Evolutionary conservation across 1,140 invertebrate genomes (phyloP).

Genomic region (Papilio machaon): DNA sequence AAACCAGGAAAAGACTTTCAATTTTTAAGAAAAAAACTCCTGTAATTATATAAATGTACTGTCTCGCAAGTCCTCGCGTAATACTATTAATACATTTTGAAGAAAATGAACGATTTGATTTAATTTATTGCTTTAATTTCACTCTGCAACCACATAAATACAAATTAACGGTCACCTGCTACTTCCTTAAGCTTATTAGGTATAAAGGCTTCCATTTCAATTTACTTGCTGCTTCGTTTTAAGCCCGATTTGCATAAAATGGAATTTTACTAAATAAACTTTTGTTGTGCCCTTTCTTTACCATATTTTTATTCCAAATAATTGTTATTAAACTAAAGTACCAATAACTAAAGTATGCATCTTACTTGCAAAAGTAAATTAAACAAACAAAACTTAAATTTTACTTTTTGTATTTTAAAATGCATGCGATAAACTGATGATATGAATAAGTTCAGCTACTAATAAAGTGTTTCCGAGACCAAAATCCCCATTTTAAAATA

Average conservation of each 20-base stretch:
- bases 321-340: neutral
- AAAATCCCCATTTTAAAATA: too few relatives aligned
- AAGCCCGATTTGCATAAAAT: slow-evolving; percentile 22
- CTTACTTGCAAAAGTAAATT: too few relatives aligned
- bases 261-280: neutral
- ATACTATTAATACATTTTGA: slow-evolving; percentile 8
- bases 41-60: neutral
- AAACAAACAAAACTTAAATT: too few relatives aligned
- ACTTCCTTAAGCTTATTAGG: slow-evolving; percentile 25
- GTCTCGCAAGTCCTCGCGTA: neutral
- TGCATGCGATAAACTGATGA: neutral
- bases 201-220: slow-evolving; percentile 23
- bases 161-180: slow-evolving; percentile 17
- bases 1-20: too few relatives aligned
- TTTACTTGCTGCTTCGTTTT: slow-evolving; percentile 10
- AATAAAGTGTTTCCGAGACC: too few relatives aligned
- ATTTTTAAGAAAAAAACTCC: neutral
- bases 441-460: neutral
- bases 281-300: neutral
- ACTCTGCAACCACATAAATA: slow-evolving; percentile 28
- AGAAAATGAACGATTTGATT: slow-evolving; percentile 28
- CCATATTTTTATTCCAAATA: neutral
- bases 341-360: too few relatives aligned
- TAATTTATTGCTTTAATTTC: slow-evolving; percentile 31
- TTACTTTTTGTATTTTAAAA: neutral